These are phyloP conservation scores for Tromatobia lineatoria DNA, from an alignment of 2,888 invertebrate species.

Conservation along the genomic window DNA sequence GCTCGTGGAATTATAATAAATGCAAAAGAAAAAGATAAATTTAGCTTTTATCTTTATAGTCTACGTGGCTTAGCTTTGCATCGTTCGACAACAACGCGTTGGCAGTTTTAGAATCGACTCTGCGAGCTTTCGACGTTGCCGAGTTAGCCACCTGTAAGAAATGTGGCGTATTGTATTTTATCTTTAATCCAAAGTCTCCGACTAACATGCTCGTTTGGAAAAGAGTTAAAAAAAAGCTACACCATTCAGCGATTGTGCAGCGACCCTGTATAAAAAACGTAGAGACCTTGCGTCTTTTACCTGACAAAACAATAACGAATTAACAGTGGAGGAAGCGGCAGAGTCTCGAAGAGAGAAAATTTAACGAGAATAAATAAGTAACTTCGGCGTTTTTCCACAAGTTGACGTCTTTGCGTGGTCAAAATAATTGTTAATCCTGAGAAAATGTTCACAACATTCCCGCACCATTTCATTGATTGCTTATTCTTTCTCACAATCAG, in stretches of 20 bases:
- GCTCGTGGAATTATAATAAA: constrained; percentile 3
- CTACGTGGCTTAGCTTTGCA: not conserved
- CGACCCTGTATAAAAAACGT: constrained; percentile 61
- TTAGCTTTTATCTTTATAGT: not conserved
- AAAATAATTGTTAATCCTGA: no score
- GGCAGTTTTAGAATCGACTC: not conserved
- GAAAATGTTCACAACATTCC: not conserved
- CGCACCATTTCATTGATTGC: not conserved
- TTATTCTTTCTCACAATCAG: no score
- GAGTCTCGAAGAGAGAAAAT: not conserved
- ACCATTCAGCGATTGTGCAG: constrained; percentile 60
- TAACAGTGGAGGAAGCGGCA: not conserved
- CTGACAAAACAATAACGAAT: not conserved
- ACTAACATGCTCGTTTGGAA: constrained; percentile 44
- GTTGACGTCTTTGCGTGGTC: no score
- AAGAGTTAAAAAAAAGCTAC: constrained; percentile 46
- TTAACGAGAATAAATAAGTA: not conserved
- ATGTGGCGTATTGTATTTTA: constrained; percentile 7
- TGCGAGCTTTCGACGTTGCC: not conserved
- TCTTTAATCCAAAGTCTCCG: constrained; percentile 1
- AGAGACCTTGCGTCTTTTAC: constrained; percentile 10
- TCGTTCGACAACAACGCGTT: not conserved
- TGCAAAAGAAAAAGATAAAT: constrained; percentile 16
- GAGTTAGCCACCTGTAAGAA: not conserved
- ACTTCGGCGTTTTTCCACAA: not conserved